Evolutionary conservation across 2,113 vertebrate genomes (phyloP).

Genomic region (Isichthys henryi): DNA sequence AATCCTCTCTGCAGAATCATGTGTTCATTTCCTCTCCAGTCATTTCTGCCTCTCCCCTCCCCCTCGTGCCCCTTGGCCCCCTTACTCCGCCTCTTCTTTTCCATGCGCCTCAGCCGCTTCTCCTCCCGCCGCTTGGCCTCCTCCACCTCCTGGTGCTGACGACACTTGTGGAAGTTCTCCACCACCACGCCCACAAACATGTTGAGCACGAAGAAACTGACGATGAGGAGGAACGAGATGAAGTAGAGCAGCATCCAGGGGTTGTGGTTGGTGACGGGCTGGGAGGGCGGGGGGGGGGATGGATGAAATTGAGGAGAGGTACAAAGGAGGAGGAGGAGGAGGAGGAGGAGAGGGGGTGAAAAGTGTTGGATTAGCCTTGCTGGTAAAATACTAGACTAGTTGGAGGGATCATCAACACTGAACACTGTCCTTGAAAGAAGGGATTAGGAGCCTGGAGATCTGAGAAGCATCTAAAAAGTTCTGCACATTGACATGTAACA

Average conservation of each 20-base stretch:
- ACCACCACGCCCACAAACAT: conserved; percentile 98
- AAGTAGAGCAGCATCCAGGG: conserved; percentile 98
- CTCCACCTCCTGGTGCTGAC: conserved; percentile 94
- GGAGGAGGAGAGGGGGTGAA: not conserved
- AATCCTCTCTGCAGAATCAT: not conserved
- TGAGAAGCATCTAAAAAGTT: not conserved
- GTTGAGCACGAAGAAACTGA: conserved; percentile 98
- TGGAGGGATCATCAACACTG: not conserved
- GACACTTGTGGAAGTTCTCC: conserved; percentile 98
- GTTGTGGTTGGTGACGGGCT: conserved; percentile 94
- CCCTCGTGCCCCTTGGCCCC: not conserved
- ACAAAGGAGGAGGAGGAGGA: conserved; percentile 40
- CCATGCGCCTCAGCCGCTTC: conserved; percentile 82
- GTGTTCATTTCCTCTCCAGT: not conserved
- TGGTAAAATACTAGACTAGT: not conserved
- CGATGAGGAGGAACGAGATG: conserved; percentile 97
- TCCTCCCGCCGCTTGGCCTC: conserved; percentile 87
- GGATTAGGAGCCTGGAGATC: not conserved
- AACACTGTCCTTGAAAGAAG: not conserved
- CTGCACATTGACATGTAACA: not conserved
- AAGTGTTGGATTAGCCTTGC: not conserved
- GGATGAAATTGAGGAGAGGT: conserved; percentile 30
- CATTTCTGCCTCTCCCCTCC: not conserved
- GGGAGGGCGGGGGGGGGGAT: conserved; percentile 19
- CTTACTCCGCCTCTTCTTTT: conserved; percentile 95